Percentiles rank a stretch among this genome's conserved stretches.
These are phyloP conservation scores for Rhysida immarginata DNA, from an alignment of 1,140 invertebrate species.

Conservation along the genomic window DNA sequence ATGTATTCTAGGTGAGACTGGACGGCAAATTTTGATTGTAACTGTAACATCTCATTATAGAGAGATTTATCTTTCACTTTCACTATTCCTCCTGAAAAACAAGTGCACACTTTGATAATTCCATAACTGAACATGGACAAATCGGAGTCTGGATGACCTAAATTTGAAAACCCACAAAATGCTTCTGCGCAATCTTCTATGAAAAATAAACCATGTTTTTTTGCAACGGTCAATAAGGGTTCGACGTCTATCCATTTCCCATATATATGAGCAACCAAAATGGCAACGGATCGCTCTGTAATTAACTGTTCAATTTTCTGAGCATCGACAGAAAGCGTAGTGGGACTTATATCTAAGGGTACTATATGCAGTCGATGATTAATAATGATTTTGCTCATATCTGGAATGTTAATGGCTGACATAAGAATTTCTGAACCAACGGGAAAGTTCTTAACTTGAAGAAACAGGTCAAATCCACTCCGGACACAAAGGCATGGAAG, in stretches of 20 bases:
- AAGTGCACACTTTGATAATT: constrained; percentile 28
- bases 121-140: constrained; percentile 31
- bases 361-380: constrained; percentile 26
- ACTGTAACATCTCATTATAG: constrained; percentile 22
- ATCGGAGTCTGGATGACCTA: constrained; percentile 27
- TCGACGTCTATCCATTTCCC: constrained; percentile 25
- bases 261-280: constrained; percentile 29
- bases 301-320: constrained; percentile 24
- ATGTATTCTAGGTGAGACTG: too few species aligned
- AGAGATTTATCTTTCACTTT: constrained; percentile 24
- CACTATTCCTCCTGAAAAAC: constrained; percentile 28
- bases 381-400: constrained; percentile 25
- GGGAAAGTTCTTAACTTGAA: constrained; percentile 25
- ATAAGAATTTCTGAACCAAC: constrained; percentile 30
- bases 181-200: constrained; percentile 31
- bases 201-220: constrained; percentile 21
- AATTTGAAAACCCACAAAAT: constrained; percentile 27
- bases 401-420: constrained; percentile 32
- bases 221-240: constrained; percentile 24
- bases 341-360: constrained; percentile 27
- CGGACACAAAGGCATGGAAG: constrained; percentile 28
- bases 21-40: constrained; percentile 17
- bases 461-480: constrained; percentile 27
- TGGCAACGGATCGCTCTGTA: constrained; percentile 25
- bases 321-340: constrained; percentile 25